Percentiles rank a stretch among this genome's conserved stretches.
Evolutionary conservation across 2,797 vertebrate genomes (phyloP).

Genomic region (Salarias fasciatus): DNA sequence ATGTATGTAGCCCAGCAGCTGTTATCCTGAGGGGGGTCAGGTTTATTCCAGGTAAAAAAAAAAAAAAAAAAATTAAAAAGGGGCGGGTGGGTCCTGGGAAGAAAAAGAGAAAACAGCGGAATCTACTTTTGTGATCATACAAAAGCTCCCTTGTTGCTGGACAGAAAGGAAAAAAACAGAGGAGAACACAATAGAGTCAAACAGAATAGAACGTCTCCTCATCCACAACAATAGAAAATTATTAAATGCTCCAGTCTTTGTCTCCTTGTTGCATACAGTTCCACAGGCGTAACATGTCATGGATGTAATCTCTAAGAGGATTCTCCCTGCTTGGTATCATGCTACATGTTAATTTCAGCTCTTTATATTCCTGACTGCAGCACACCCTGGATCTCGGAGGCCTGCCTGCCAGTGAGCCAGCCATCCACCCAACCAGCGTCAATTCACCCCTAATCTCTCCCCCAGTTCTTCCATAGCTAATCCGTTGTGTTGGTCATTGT

Average conservation of each 20-base stretch:
- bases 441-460: slow-evolving; percentile 75
- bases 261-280: slow-evolving; percentile 65
- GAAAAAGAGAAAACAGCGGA: slow-evolving; percentile 6
- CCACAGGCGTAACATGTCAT: slow-evolving; percentile 77
- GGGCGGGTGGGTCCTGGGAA: no score
- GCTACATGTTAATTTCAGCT: slow-evolving; percentile 79
- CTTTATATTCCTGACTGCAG: slow-evolving; percentile 76
- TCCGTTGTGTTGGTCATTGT: slow-evolving; percentile 79
- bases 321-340: slow-evolving; percentile 78
- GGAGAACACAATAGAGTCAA: slow-evolving; percentile 20
- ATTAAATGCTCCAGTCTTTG: slow-evolving; percentile 58
- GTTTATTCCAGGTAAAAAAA: slow-evolving; percentile 40
- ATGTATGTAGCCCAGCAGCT: slow-evolving; percentile 36
- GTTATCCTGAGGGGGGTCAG: slow-evolving; percentile 3
- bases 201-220: slow-evolving; percentile 17
- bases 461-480: slow-evolving; percentile 67
- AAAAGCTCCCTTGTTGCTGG: neutral
- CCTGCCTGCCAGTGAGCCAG: slow-evolving; percentile 52
- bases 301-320: slow-evolving; percentile 79
- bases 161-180: slow-evolving; percentile 10
- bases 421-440: slow-evolving; percentile 53
- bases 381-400: slow-evolving; percentile 63
- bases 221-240: slow-evolving; percentile 50
- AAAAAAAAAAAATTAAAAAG: slow-evolving; percentile 16
- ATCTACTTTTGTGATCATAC: no score